Evolutionary conservation across 1,140 invertebrate species (phyloP).

Genomic region (Acyrthosiphon pisum): DNA sequence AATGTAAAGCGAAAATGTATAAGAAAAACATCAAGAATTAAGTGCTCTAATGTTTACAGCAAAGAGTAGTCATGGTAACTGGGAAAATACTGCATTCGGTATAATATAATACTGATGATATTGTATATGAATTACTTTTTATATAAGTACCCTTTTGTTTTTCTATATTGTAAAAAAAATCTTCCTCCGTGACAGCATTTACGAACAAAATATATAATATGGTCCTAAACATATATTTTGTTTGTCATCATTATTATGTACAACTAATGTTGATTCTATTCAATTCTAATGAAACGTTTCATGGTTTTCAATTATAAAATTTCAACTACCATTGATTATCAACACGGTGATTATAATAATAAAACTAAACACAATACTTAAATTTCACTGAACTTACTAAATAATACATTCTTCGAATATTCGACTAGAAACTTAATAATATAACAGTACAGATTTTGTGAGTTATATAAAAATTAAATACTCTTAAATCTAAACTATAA

Average conservation of each 20-base stretch:
- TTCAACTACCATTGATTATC: background rate
- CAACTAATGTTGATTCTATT: background rate
- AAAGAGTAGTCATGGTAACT: slow-evolving; percentile 45
- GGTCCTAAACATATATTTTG: background rate
- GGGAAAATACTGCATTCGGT: background rate
- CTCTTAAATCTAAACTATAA: background rate
- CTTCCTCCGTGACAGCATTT: background rate
- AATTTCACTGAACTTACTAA: background rate
- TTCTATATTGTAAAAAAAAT: background rate
- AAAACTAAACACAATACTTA: background rate
- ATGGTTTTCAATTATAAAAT: background rate
- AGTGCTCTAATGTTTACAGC: slow-evolving; percentile 31
- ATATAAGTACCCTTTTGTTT: background rate
- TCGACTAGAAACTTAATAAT: background rate
- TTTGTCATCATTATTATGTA: background rate
- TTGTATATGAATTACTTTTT: background rate
- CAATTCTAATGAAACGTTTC: background rate
- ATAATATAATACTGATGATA: background rate
- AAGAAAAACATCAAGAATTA: slow-evolving; percentile 18
- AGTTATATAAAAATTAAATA: background rate
- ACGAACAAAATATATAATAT: background rate
- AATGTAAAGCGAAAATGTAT: background rate
- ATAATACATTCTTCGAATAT: background rate
- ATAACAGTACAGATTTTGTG: background rate
- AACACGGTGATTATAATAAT: too few relatives aligned